These are phyloP conservation scores for Cygnus buccinator DNA, from an alignment of 2,113 vertebrate genomes.

Conservation along the genomic window DNA sequence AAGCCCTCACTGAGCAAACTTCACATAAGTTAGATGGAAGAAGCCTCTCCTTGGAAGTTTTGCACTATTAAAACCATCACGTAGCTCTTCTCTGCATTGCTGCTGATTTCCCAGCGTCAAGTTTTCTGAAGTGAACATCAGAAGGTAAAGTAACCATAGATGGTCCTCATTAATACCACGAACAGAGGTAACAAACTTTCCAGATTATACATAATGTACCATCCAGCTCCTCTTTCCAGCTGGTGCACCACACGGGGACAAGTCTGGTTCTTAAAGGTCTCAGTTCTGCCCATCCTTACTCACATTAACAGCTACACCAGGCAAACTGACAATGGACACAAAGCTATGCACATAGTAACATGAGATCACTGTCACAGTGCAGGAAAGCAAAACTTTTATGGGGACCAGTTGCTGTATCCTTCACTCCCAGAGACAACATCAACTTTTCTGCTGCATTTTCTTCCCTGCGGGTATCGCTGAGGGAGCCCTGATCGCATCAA, in stretches of 20 bases:
- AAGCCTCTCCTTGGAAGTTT: background rate
- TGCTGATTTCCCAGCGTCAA: background rate
- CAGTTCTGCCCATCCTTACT: background rate
- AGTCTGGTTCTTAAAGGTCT: background rate
- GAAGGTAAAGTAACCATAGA: background rate
- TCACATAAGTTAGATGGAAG: background rate
- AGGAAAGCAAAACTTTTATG: background rate
- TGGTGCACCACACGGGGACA: fast-evolving
- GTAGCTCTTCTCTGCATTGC: background rate
- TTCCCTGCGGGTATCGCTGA: background rate
- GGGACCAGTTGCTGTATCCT: background rate
- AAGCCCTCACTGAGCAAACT: background rate
- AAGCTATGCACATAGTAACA: background rate
- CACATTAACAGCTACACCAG: background rate
- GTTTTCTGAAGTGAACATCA: background rate
- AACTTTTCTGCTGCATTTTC: background rate
- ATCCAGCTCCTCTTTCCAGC: fast-evolving
- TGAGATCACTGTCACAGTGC: background rate
- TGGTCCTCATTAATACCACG: background rate
- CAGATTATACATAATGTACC: background rate
- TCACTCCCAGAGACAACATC: background rate
- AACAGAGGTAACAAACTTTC: background rate
- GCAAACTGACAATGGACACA: background rate
- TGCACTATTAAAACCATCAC: background rate
- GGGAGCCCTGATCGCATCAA: fast-evolving